Evolutionary conservation across 2,797 vertebrate species (phyloP).

Genomic region (Sebastes ruberrimus): DNA sequence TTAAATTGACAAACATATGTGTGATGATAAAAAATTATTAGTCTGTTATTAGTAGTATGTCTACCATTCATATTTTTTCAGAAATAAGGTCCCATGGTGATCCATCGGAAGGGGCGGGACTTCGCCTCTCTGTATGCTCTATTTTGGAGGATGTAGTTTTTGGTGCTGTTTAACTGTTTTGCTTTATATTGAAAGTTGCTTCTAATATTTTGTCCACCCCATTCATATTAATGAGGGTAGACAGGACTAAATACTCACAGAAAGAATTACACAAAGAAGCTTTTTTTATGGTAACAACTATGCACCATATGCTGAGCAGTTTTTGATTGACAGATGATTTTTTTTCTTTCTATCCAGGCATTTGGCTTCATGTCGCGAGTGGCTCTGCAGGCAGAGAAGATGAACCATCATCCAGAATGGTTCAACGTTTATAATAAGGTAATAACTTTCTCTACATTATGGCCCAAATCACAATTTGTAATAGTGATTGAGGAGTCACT

Average conservation of each 20-base stretch:
- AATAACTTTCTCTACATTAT: constrained; percentile 43
- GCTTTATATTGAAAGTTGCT: neutral
- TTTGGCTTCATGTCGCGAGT: constrained; percentile 98
- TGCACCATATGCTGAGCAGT: neutral
- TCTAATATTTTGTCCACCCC: neutral
- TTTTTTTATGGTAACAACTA: neutral
- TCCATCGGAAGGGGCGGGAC: too few relatives aligned
- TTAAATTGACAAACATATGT: too few relatives aligned
- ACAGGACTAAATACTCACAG: neutral
- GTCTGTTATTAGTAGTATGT: too few relatives aligned
- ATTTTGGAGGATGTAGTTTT: neutral
- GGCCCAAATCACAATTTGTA: neutral
- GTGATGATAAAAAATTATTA: too few relatives aligned
- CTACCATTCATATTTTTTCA: too few relatives aligned
- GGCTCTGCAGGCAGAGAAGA: constrained; percentile 95
- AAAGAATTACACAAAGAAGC: neutral
- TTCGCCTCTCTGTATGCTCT: neutral
- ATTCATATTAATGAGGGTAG: neutral
- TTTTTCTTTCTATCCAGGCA: constrained; percentile 80
- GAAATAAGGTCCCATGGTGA: too few relatives aligned
- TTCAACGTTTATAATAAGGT: constrained; percentile 99
- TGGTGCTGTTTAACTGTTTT: neutral
- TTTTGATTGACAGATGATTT: constrained; percentile 37
- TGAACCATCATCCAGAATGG: constrained; percentile 99
- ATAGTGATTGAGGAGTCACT: neutral